Evolutionary conservation across 2,888 invertebrate genomes (phyloP).

Genomic region (Merodon equestris): DNA sequence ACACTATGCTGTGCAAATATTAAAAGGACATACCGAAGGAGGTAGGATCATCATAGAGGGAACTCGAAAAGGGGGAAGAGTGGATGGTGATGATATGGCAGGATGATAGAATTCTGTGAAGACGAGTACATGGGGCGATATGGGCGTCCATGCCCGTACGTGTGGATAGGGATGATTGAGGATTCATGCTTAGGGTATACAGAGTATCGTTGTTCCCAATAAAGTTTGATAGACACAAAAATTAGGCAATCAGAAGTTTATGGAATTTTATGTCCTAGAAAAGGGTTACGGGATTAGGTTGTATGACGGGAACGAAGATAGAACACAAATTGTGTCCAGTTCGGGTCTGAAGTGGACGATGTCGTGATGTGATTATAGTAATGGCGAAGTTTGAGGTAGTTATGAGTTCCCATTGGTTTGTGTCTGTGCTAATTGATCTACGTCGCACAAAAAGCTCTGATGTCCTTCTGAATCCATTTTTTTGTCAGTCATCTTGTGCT

Average conservation of each 20-base stretch:
- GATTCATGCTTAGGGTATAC: slow-evolving; percentile 21
- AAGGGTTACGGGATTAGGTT: too few species aligned
- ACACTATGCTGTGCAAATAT: slow-evolving; percentile 66
- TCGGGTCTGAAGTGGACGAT: too few species aligned
- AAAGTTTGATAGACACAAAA: slow-evolving; percentile 44
- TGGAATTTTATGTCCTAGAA: slow-evolving; percentile 59
- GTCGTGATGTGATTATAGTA: too few species aligned
- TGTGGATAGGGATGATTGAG: neutral
- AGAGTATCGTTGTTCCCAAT: slow-evolving; percentile 46
- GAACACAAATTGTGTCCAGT: too few species aligned
- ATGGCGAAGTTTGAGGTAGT: too few species aligned
- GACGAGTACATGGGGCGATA: slow-evolving; percentile 2
- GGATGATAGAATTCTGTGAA: slow-evolving; percentile 45
- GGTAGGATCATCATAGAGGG: neutral
- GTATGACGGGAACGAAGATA: too few species aligned
- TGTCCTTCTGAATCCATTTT: neutral
- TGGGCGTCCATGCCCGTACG: neutral
- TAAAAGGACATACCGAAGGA: slow-evolving; percentile 61
- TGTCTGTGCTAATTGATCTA: neutral
- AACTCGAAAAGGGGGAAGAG: neutral
- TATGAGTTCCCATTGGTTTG: neutral
- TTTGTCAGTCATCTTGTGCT: too few species aligned
- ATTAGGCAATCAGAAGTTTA: slow-evolving; percentile 58
- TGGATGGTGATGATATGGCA: slow-evolving; percentile 1
- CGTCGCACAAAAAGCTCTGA: too few species aligned